Evolutionary conservation across 1,140 invertebrate genomes (phyloP), one percentile per base, ranked within the genome.

Genomic region (Trichoplusia ni): DNA sequence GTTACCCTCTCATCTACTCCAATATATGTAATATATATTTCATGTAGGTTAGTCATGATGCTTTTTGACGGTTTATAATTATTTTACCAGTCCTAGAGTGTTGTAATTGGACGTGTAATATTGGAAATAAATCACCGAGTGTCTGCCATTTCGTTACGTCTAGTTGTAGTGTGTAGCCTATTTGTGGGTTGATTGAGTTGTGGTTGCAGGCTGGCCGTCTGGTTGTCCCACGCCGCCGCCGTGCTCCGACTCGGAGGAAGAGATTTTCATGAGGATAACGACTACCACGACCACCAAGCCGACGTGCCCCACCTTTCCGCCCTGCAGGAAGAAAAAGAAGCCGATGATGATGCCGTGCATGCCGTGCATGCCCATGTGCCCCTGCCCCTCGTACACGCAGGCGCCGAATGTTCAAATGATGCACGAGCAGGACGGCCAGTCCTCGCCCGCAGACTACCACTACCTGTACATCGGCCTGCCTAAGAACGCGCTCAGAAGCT

Each of bases 191-290:
- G n/a, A n/a, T n/a, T n/a, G n/a, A 19, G 16, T 3, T 21, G 2
- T 16, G 18, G 2, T n/a, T 46, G 1, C 53, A 40, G 35, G 64
- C 61, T n/a, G 18, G n/a, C 47, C 59, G 1, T 9, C 54, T 9
- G 73, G 62, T 4, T 82, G 81, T 33, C 70, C 69, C 11, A 62
- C 70, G 7, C 66, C 70, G 3, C 68, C 71, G 7, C 35, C 42
- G 1, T 76, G 78, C 44, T 47, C 66, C 0, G 68, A 71, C 0
- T 35, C 56, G 0, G 67, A 75, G 5, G 27, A 31, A 6, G 37
- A 64, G 5, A 71, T 64, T 1, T 65, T 66, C 7, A 60, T 53
- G 11, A 60, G 68, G 0, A 69, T 72, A 2, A 71, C 68, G 0
- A 67, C 68, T 0, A 59, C 75, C 2, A 67, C 71, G 0, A 66